A percentile compares a stretch with the other conserved stretches of the same genome.
Conservation (phyloP, 2,113 vertebrate species). For the Vidua chalybeata region DNA sequence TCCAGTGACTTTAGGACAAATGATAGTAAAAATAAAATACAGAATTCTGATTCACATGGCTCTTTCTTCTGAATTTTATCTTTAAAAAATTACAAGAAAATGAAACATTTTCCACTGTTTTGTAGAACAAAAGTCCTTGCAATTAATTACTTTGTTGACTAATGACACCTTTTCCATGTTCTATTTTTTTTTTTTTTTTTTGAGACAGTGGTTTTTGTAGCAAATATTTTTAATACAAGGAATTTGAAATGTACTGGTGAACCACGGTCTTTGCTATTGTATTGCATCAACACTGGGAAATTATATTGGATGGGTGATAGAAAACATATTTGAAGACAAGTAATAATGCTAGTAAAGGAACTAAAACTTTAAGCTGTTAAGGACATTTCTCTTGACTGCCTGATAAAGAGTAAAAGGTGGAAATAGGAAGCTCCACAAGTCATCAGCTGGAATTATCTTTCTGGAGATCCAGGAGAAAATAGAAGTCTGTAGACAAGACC, state of each 20-base stretch:
- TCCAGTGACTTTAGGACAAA: background rate
- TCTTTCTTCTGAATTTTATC: background rate
- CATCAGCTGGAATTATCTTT: slow-evolving; percentile 14
- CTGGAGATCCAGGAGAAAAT: background rate
- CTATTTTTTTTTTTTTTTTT: background rate
- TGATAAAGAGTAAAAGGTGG: slow-evolving; percentile 20
- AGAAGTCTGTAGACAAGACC: background rate
- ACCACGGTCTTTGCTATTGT: background rate
- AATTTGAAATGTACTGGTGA: background rate
- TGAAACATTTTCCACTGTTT: background rate
- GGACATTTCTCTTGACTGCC: background rate
- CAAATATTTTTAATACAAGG: background rate
- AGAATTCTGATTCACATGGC: background rate
- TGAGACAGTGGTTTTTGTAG: background rate
- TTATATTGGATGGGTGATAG: background rate
- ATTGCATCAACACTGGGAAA: background rate
- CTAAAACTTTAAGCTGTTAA: background rate
- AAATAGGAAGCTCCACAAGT: background rate
- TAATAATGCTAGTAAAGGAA: background rate
- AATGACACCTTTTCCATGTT: background rate
- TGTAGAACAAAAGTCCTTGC: background rate
- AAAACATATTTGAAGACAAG: background rate
- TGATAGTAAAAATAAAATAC: background rate
- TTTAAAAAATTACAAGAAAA: background rate
- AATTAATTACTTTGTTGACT: background rate